Conservation (phyloP, 2,888 invertebrate genomes). For the Drosophila anomalata region DNA sequence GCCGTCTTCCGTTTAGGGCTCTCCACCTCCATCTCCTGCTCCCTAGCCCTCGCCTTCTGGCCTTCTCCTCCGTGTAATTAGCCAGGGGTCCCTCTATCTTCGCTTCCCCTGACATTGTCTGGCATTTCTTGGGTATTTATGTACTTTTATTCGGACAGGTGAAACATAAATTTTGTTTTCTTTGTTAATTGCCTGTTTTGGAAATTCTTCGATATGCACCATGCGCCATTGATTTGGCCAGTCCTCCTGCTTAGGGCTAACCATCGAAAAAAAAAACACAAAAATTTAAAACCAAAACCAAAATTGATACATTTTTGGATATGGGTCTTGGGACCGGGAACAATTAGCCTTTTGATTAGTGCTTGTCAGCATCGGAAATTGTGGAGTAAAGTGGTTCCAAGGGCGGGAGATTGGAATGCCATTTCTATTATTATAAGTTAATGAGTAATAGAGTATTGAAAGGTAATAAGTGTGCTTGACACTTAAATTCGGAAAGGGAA, state of each 20-base stretch:
- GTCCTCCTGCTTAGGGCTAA: constrained; percentile 35
- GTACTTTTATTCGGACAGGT: constrained; percentile 76
- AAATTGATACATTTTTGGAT: constrained; percentile 59
- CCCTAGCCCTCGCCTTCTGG: constrained; percentile 18
- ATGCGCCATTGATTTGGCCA: constrained; percentile 58
- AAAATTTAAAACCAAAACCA: constrained; percentile 13
- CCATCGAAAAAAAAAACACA: constrained; percentile 9
- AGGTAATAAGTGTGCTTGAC: constrained; percentile 5
- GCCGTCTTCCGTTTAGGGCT: constrained; percentile 49
- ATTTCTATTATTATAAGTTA: constrained; percentile 4
- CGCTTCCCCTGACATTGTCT: constrained; percentile 31
- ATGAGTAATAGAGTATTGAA: constrained; percentile 18
- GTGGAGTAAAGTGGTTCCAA: constrained; percentile 42
- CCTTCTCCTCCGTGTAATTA: constrained; percentile 70
- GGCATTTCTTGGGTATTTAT: constrained; percentile 65
- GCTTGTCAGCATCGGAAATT: constrained; percentile 67
- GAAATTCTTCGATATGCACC: constrained; percentile 49
- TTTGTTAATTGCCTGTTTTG: constrained; percentile 74
- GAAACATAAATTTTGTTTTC: constrained; percentile 80
- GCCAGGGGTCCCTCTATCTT: constrained; percentile 54
- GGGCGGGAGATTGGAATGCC: constrained; percentile 23
- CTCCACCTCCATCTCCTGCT: constrained; percentile 21
- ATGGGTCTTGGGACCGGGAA: constrained; percentile 9
- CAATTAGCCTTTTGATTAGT: constrained; percentile 65
- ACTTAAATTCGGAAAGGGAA: not conserved